Evolutionary conservation across 2,888 invertebrate genomes (phyloP), one percentile per base, ranked within the genome.

Genomic region (Ormyrus labotus): DNA sequence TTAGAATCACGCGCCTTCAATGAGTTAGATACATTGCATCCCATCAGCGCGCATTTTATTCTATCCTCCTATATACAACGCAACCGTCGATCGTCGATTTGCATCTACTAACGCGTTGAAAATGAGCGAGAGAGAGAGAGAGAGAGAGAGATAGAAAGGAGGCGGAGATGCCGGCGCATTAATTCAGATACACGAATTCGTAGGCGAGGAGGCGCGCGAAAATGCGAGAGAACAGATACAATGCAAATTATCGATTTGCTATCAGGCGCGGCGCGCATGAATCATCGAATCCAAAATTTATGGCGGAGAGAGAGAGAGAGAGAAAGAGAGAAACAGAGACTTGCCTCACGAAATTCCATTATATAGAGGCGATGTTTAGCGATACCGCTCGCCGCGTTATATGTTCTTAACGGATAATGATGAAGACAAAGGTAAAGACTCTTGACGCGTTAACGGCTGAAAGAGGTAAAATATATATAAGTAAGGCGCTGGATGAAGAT

Each of bases 221-320:
- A 8, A 13, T n/a, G 51, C 13, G 58, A 9, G 48, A 68, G 72
- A 58, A 47, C 13, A 60, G 53, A 72, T 63, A 67, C 61, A 68
- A 72, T 72, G 73, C 61, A 78, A 70, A 80, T 71, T 70, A 80
- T 80, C 75, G 80, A 75, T 80, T 80, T 50, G 68, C 60, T 64
- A 65, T 70, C 58, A 65, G 65, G 60, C 70, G 70, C 34, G 61
- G 13, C 53, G 69, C 55, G 55, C 53, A 69, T 50, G 65, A 74
- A 67, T 50, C 67, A 51, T 63, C 63, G 70, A 55, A 34, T n/a
- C 34, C 50, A 50, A 74, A 69, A 63, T 74, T 74, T 70, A 68
- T 68, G 78, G 51, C 13, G 50, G 50, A 53, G 69, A 34, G 19
- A 48, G 11, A 11, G 34, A 48, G 50, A 11, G 34, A 34, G 34